Evolutionary conservation across 1,140 invertebrate species (phyloP), one percentile per base, ranked within the genome.

Genomic region (Atta cephalotes): DNA sequence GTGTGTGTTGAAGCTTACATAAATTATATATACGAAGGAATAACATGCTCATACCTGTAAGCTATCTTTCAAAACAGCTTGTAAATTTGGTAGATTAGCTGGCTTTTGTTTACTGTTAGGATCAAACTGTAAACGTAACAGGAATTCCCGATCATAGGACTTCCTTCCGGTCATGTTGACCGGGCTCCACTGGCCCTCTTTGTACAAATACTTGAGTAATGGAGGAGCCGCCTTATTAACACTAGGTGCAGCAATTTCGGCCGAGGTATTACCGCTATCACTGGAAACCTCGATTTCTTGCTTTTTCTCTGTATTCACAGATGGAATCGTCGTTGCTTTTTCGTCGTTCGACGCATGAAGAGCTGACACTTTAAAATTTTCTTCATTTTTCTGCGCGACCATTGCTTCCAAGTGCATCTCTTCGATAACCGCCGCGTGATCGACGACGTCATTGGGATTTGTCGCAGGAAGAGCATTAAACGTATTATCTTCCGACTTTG

Each of bases 181-280:
- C 10, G 98, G 98, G 87, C 97, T 98, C 98, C 98, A 98, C 95
- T 98, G 98, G 92, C 97, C 97, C 9, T 96, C 95, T 78, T 94
- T 95, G 82, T 97, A 97, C 0, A 80, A 92, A 84, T 95, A 95
- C 86, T 94, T 95, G 4, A 95, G 88, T 3, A 85, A 49, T 70
- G 84, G 45, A 12, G 62, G 39, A 45, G 39, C 39, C 39, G 10
- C 6, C 71, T 81, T 77, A 18, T 70, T 70, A 51, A 16, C 39
- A 21, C 35, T 89, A 45, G 31, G 39, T 28, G 28, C 49, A 25
- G 76, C 12, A 14, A 60, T 53, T 28, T 85, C 74, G 10, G 31
- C 16, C 10, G 65, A 35, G 7, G 28, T 31, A 39, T 45, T 53
- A 86, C 68, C 10, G 25, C 79, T 35, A 58, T 65, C 28, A 60